A percentile compares a stretch with the other conserved stretches of the same genome.
These are phyloP conservation scores for Chelonia mydas DNA, from an alignment of 2,797 vertebrate species.

Conservation along the genomic window DNA sequence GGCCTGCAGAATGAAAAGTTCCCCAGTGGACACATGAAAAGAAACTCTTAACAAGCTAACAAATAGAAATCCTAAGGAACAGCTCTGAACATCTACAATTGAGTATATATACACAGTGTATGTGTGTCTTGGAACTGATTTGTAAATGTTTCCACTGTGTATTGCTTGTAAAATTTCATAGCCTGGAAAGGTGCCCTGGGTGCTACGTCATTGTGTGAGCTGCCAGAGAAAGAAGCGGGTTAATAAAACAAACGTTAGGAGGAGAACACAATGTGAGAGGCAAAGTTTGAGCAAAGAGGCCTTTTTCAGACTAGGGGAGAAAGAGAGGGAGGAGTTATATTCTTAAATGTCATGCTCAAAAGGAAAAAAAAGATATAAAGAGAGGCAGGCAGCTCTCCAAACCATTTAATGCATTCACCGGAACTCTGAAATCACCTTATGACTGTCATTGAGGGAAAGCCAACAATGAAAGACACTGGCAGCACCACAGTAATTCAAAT, in stretches of 20 bases:
- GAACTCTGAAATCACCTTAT: not conserved
- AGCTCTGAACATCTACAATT: constrained; percentile 39
- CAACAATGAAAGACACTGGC: not conserved
- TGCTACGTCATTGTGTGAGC: constrained; percentile 1
- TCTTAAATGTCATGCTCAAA: not conserved
- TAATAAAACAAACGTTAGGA: constrained; percentile 50
- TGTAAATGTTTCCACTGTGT: constrained; percentile 75
- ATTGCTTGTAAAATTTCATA: constrained; percentile 66
- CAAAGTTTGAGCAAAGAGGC: not conserved
- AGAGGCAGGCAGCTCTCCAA: not conserved
- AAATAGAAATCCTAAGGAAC: not conserved
- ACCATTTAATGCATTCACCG: not conserved
- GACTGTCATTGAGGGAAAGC: not conserved
- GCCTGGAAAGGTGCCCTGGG: constrained; percentile 49
- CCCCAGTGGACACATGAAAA: fast-evolving
- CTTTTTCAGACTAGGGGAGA: not conserved
- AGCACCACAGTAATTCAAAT: not conserved
- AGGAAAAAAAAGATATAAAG: not conserved
- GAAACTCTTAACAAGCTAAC: not conserved
- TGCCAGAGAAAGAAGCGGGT: constrained; percentile 57
- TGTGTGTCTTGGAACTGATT: constrained; percentile 64
- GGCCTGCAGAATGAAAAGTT: constrained; percentile 54
- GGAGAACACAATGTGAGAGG: not conserved
- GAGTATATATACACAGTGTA: not conserved
- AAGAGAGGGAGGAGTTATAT: not conserved